Evolutionary conservation across 2,113 vertebrate species (phyloP).

Genomic region (Sisor rabdophorus): DNA sequence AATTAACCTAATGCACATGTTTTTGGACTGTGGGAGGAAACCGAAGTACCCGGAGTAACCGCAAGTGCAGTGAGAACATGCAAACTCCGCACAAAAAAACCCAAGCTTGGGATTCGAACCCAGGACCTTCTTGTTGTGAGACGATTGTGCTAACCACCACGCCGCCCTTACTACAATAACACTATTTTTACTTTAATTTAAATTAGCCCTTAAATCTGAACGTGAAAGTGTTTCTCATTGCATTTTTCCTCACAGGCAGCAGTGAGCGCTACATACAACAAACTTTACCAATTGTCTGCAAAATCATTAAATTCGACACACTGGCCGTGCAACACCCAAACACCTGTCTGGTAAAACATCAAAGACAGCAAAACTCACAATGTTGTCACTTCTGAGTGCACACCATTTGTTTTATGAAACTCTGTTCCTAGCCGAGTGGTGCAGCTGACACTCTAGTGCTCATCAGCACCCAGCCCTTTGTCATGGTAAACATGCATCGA

Average conservation of each 20-base stretch:
- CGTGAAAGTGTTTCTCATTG: not conserved
- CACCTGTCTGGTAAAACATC: conserved; percentile 30
- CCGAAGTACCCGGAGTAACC: too few relatives aligned
- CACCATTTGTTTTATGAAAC: conserved; percentile 40
- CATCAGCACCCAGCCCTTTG: conserved; percentile 30
- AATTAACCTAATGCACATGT: too few relatives aligned
- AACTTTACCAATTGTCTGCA: not conserved
- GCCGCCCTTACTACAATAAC: too few relatives aligned
- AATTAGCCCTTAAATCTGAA: not conserved
- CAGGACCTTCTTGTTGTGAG: too few relatives aligned
- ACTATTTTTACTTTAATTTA: too few relatives aligned
- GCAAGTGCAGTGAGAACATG: too few relatives aligned
- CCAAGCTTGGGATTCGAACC: too few relatives aligned
- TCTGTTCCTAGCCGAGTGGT: conserved; percentile 22
- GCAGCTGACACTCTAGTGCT: conserved; percentile 22
- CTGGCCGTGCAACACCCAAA: not conserved
- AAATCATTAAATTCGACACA: conserved; percentile 4
- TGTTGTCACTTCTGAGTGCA: conserved; percentile 36
- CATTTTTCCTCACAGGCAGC: not conserved
- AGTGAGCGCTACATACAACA: not conserved
- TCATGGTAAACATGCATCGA: conserved; percentile 35
- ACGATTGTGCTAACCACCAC: too few relatives aligned
- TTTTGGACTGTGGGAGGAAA: too few relatives aligned
- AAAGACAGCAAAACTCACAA: conserved; percentile 35
- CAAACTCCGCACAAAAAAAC: too few relatives aligned